Percentiles rank a stretch among this genome's conserved stretches.
Conservation (phyloP, 2,888 invertebrate species). For the Odontocolon sp. region DNA sequence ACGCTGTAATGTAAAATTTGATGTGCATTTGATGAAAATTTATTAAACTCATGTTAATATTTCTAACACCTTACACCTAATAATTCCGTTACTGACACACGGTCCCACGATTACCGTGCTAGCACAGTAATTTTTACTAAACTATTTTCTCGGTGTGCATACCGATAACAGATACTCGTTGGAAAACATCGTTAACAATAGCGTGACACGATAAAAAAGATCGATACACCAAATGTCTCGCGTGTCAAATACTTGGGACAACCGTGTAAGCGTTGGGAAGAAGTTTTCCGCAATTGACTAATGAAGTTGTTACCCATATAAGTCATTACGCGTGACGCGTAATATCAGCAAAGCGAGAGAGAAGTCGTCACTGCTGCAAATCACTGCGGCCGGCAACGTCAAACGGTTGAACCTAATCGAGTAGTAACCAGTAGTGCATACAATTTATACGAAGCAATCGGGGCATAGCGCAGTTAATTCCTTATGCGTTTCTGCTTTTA, state of each 20-base stretch:
- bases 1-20: too few species aligned
- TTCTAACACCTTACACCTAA: too few species aligned
- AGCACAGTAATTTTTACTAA: too few species aligned
- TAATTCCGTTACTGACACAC: too few species aligned
- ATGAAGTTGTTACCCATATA: constrained; percentile 62
- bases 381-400: constrained; percentile 43
- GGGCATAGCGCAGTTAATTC: constrained; percentile 41
- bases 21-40: too few species aligned
- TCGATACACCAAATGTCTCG: constrained; percentile 33
- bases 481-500: constrained; percentile 40
- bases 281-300: constrained; percentile 59
- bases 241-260: constrained; percentile 46
- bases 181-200: constrained; percentile 2
- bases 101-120: too few species aligned
- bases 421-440: constrained; percentile 16
- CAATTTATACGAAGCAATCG: constrained; percentile 18
- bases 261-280: constrained; percentile 28
- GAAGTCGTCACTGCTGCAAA: constrained; percentile 39
- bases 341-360: constrained; percentile 44
- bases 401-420: constrained; percentile 52
- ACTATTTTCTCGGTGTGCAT: not conserved
- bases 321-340: constrained; percentile 29
- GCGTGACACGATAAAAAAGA: constrained; percentile 16
- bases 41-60: too few species aligned
- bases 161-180: too few species aligned